Evolutionary conservation across 2,888 invertebrate species (phyloP).

Genomic region (Drosophila heteroneura): DNA sequence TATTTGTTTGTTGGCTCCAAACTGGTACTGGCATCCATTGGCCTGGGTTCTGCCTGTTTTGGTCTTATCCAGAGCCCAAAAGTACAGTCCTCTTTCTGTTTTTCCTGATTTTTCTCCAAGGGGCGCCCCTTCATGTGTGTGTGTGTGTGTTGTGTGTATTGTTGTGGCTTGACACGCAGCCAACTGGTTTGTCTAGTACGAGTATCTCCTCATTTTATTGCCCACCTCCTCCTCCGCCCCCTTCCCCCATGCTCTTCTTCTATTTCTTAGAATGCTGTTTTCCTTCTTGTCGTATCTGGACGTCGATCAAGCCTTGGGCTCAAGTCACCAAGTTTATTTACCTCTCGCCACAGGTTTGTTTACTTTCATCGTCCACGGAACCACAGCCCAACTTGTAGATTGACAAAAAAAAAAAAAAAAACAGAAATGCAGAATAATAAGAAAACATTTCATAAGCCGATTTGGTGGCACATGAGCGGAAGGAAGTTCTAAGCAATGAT

Average conservation of each 20-base stretch:
- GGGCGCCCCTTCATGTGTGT: slow-evolving; percentile 44
- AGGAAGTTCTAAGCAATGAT: slow-evolving; percentile 70
- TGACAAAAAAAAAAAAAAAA: slow-evolving; percentile 17
- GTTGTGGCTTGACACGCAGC: slow-evolving; percentile 40
- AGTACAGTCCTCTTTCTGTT: slow-evolving; percentile 70
- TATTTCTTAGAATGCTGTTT: slow-evolving; percentile 73
- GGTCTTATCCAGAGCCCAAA: slow-evolving; percentile 41
- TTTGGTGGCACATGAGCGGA: slow-evolving; percentile 60
- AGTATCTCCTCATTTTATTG: slow-evolving; percentile 65
- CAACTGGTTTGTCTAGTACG: slow-evolving; percentile 78
- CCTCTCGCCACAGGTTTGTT: slow-evolving; percentile 60
- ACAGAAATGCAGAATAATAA: slow-evolving; percentile 14
- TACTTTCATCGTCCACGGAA: slow-evolving; percentile 45
- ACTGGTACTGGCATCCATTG: slow-evolving; percentile 72
- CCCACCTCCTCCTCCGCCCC: slow-evolving; percentile 32
- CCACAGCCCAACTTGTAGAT: slow-evolving; percentile 4
- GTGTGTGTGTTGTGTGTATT: slow-evolving; percentile 18
- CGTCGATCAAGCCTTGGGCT: slow-evolving; percentile 56
- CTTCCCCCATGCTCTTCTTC: slow-evolving; percentile 30
- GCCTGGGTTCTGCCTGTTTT: slow-evolving; percentile 20
- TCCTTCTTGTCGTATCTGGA: slow-evolving; percentile 50
- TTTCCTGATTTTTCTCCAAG: slow-evolving; percentile 76
- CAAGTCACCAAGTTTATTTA: slow-evolving; percentile 64
- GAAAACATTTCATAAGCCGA: slow-evolving; percentile 64
- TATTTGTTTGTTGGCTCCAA: slow-evolving; percentile 77